A percentile compares a stretch with the other conserved stretches of the same genome.
phyloP scores from a whole-genome alignment of 1,140 invertebrate genomes.

The Manduca sexta region DNA sequence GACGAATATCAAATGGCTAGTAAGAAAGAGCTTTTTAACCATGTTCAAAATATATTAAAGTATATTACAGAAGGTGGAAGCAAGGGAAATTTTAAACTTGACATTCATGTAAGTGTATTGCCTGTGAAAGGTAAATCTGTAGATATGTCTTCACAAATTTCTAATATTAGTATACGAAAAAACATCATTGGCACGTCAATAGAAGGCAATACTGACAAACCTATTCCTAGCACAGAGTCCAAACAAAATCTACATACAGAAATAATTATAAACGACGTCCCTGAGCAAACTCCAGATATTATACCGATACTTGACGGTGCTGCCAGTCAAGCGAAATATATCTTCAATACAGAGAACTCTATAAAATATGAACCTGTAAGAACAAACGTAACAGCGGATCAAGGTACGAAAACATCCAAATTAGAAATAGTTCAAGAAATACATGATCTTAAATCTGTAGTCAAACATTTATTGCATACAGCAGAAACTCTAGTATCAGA shows the following conservation, averaged over 20 bases:
- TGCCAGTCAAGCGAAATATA: constrained; percentile 35
- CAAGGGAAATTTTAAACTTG: constrained; percentile 36
- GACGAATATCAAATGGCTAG: constrained; percentile 3
- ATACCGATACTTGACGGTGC: constrained; percentile 45
- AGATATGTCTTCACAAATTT: constrained; percentile 8
- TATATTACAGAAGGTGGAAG: constrained; percentile 29
- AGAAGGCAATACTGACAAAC: too few species aligned
- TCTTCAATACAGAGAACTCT: constrained; percentile 13
- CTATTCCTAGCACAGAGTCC: too few species aligned
- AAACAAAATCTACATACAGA: too few species aligned
- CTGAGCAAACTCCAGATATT: constrained; percentile 22
- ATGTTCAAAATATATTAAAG: constrained; percentile 36
- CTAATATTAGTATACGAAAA: not conserved
- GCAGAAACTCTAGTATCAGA: constrained; percentile 38
- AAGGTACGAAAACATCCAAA: constrained; percentile 8
- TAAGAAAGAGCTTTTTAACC: constrained; percentile 20
- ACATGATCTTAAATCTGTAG: constrained; percentile 33
- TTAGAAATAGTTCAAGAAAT: constrained; percentile 38
- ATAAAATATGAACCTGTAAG: constrained; percentile 10
- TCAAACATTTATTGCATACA: constrained; percentile 34
- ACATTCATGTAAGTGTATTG: constrained; percentile 37
- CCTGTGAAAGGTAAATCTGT: constrained; percentile 6
- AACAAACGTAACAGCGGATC: constrained; percentile 9
- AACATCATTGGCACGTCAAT: too few species aligned
- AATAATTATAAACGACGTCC: not conserved